Evolutionary conservation across 2,888 invertebrate species (phyloP), one percentile per base, ranked within the genome.

Genomic region (Drosophila diplacantha): DNA sequence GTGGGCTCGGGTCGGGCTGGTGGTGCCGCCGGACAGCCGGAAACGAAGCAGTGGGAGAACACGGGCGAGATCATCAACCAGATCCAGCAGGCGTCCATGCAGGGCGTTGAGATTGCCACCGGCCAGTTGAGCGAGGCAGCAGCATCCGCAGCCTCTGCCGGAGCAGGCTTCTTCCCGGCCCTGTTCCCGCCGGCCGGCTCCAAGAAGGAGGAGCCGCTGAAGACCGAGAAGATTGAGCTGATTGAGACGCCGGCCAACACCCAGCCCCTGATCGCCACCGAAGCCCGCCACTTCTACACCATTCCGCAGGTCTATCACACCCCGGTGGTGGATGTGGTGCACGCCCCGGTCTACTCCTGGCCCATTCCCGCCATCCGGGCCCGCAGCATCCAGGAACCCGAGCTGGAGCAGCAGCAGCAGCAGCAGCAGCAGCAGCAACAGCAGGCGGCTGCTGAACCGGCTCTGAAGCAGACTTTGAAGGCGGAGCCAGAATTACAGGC

Each of bases 241-340:
- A 73, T 80, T 37, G 80, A 81, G 44, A 84, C 81, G 9, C 85
- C 87, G 0, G 81, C 85, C 44, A 75, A 79, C 29, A 78, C 85
- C 0, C 75, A 84, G 41, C 69, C 83, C 0, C 51, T 85, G 38
- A 54, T 74, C 5, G 75, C 77, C 56, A 55, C 75, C 41, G 85
- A 85, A 46, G 83, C 84, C 3, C 73, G 87, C 34, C 86, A 84
- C 32, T 83, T 85, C 66, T 85, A 85, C 62, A 75, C 81, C 14
- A 58, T 86, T 50, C 75, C 83, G 8, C 85, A 85, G 41, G 83
- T 84, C n/a, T 76, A 72, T 39, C 81, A 65, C 59, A 79, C 84
- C 1, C 86, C 86, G 7, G 73, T 87, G 22, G 80, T 87, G n/a
- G 87, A 87, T 65, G 80, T 85, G 47, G 75, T 87, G 4, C 86